Percentiles rank a stretch among this genome's conserved stretches.
Evolutionary conservation across 2,113 vertebrate genomes (phyloP).

Genomic region (Sinocyclocheilus maitianheensis): DNA sequence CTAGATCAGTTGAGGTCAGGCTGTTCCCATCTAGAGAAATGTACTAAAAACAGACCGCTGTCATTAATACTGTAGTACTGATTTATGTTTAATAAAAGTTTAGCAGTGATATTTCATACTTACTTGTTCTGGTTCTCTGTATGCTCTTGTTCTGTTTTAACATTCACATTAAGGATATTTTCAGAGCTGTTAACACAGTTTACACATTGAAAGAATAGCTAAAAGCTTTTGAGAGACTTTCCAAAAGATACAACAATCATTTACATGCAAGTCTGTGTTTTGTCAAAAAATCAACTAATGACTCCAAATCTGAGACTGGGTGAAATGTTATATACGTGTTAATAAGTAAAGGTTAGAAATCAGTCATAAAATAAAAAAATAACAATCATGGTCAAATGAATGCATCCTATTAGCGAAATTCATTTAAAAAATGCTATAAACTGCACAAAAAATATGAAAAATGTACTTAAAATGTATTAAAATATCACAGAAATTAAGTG

Average conservation of each 20-base stretch:
- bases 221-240: background rate
- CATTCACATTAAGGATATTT: constrained; percentile 55
- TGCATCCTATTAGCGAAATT: background rate
- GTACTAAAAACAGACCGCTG: constrained; percentile 73
- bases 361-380: background rate
- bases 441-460: background rate
- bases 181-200: background rate
- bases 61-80: background rate
- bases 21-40: constrained; percentile 89
- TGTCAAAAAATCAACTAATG: background rate
- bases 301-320: background rate
- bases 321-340: background rate
- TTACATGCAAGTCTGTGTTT: background rate
- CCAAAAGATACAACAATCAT: background rate
- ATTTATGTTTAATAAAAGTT: background rate
- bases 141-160: constrained; percentile 71
- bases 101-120: constrained; percentile 43
- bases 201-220: background rate
- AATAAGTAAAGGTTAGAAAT: background rate
- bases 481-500: background rate
- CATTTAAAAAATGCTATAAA: background rate
- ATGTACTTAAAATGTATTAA: background rate
- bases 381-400: background rate
- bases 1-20: constrained; percentile 87
- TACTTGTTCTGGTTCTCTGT: constrained; percentile 73